A percentile compares a stretch with the other conserved stretches of the same genome.
These are phyloP conservation scores for Corbicula japonica DNA, from an alignment of 2,888 invertebrate species.

Conservation along the genomic window DNA sequence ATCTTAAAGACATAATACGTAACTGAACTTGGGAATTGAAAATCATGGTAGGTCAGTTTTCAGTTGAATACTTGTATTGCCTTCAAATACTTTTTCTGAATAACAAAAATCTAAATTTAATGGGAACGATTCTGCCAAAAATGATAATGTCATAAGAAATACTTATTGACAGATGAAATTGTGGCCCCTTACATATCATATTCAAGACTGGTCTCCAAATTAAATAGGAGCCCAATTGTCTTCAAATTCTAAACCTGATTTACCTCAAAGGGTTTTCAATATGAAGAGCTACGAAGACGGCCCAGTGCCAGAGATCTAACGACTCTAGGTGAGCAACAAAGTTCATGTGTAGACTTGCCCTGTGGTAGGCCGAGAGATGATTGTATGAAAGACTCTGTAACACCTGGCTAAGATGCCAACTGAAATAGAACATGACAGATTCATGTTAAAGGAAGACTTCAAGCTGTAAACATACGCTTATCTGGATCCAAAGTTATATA, in stretches of 20 bases:
- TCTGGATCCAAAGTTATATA: too few species aligned
- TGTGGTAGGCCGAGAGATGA: constrained; percentile 87
- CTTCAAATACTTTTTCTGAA: too few species aligned
- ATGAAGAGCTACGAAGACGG: constrained; percentile 91
- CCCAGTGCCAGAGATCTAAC: constrained; percentile 94
- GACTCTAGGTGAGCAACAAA: constrained; percentile 94
- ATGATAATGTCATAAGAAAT: too few species aligned
- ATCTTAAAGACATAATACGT: too few species aligned
- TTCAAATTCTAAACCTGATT: too few species aligned
- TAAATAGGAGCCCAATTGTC: too few species aligned
- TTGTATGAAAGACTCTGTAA: constrained; percentile 90
- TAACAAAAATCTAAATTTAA: too few species aligned
- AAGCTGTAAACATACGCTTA: neutral
- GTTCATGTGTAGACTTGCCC: constrained; percentile 90
- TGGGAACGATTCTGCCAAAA: too few species aligned
- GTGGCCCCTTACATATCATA: neutral
- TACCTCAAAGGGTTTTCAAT: constrained; percentile 83
- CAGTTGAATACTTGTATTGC: too few species aligned
- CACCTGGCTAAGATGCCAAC: constrained; percentile 92
- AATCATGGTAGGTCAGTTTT: too few species aligned
- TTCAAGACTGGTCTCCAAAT: too few species aligned
- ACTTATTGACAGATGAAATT: neutral
- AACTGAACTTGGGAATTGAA: too few species aligned
- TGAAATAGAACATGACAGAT: constrained; percentile 82
- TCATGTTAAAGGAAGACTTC: neutral